Evolutionary conservation across 2,797 vertebrate genomes (phyloP).

Genomic region (Hypotaenidia okinawae): DNA sequence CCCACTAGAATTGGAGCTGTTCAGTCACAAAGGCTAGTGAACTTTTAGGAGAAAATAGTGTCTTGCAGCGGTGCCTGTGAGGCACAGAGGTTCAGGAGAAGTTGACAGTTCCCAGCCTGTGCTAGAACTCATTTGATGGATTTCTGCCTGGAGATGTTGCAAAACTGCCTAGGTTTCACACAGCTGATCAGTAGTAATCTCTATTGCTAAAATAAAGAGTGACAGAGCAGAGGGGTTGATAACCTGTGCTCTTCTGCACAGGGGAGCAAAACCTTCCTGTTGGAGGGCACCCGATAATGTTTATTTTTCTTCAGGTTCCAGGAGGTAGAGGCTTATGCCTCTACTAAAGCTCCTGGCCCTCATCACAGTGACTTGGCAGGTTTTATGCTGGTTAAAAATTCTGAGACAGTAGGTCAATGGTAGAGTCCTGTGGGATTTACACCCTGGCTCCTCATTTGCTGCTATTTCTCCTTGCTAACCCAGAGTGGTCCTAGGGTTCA

Average conservation of each 20-base stretch:
- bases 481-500: not conserved
- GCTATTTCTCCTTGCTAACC: not conserved
- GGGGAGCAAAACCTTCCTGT: not conserved
- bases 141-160: not conserved
- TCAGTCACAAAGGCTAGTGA: not conserved
- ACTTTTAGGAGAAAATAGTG: not conserved
- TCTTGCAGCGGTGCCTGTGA: not conserved
- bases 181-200: not conserved
- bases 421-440: not conserved
- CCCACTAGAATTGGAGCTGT: not conserved
- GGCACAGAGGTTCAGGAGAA: not conserved
- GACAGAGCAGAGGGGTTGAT: not conserved
- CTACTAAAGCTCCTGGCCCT: not conserved
- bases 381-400: not conserved
- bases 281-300: not conserved
- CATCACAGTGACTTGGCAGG: not conserved
- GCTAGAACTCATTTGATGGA: not conserved
- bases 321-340: not conserved
- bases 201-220: not conserved
- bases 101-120: not conserved
- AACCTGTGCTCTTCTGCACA: not conserved
- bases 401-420: not conserved
- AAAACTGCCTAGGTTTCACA: not conserved
- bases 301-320: not conserved
- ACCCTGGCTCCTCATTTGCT: not conserved